Evolutionary conservation across 1,140 invertebrate genomes (phyloP), one percentile per base, ranked within the genome.

Genomic region (Habropoda laboriosa): DNA sequence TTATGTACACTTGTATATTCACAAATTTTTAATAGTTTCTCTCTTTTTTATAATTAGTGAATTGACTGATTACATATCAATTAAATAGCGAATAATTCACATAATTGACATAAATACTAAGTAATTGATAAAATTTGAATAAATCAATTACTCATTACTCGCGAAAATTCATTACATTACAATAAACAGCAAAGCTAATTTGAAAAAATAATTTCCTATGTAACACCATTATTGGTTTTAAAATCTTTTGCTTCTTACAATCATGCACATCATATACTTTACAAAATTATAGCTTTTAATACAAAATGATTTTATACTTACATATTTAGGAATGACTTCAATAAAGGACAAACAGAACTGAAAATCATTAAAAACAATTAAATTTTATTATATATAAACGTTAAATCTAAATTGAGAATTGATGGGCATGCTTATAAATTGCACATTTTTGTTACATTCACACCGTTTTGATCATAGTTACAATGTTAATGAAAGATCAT

Each of bases 281-380:
- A 24, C 1, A 68, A 53, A 40, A 68, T 30, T 53, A 40, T 51
- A 49, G 45, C 21, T 68, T 57, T 12, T n/a, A 18, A 71, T 42
- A 53, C 21, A 51, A 71, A 67, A 57, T 42, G 18, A n/a, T 57
- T 60, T 5, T 16, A 66, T 7, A 66, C 10, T 12, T 67, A 67
- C 21, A 4, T 63, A 40, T 24, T 6, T 13, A 3, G 32, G 4
- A 18, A 12, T 16, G 6, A 57, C 27, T 30, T 32, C 27, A 10
- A 16, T 32, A 32, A 57, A 0, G 16, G 16, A 18, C 16, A 27
- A 57, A 30, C 21, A 21, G 2, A n/a, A n/a, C 6, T 51, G 18
- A 12, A 51, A 51, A n/a, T 2, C 2, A 35, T 38, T n/a, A 60
- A 38, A 38, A n/a, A 60, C 35, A 1, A 21, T 35, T 5, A 42